Conservation (phyloP, 2,797 vertebrate species). For the Molothrus aeneus region DNA sequence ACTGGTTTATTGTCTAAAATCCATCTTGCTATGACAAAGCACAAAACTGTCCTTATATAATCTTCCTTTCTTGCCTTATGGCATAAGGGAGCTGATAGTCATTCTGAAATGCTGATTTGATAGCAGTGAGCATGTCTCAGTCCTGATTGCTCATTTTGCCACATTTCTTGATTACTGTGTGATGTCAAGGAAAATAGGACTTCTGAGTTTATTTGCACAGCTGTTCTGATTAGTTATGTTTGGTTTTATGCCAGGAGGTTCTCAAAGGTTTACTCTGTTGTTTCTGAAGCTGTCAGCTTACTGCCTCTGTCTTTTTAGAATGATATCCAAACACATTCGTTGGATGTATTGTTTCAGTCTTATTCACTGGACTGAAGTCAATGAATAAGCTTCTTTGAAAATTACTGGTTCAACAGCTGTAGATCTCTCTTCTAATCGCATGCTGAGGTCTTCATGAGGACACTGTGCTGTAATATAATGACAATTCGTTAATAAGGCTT, state of each 20-base stretch:
- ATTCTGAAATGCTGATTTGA: background rate
- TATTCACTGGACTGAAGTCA: background rate
- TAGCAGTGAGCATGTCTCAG: background rate
- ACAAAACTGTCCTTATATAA: background rate
- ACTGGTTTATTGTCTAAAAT: background rate
- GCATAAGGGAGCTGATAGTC: background rate
- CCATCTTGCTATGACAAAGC: background rate
- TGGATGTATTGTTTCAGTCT: background rate
- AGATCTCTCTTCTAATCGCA: background rate
- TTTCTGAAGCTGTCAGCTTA: constrained; percentile 14
- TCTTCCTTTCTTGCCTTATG: background rate
- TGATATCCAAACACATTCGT: background rate
- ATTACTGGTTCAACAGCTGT: background rate
- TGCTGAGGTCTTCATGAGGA: background rate
- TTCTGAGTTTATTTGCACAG: constrained; percentile 33
- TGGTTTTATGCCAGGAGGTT: constrained; percentile 13
- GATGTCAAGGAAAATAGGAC: background rate
- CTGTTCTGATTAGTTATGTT: constrained; percentile 17
- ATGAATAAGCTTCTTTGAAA: background rate
- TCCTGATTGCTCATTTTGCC: background rate
- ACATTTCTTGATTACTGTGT: background rate
- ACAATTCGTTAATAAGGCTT: background rate
- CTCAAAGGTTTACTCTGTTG: background rate
- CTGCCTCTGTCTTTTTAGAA: background rate
- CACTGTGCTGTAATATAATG: background rate